phyloP scores from a whole-genome alignment of 2,113 vertebrate genomes.

The Girardinichthys multiradiatus region DNA sequence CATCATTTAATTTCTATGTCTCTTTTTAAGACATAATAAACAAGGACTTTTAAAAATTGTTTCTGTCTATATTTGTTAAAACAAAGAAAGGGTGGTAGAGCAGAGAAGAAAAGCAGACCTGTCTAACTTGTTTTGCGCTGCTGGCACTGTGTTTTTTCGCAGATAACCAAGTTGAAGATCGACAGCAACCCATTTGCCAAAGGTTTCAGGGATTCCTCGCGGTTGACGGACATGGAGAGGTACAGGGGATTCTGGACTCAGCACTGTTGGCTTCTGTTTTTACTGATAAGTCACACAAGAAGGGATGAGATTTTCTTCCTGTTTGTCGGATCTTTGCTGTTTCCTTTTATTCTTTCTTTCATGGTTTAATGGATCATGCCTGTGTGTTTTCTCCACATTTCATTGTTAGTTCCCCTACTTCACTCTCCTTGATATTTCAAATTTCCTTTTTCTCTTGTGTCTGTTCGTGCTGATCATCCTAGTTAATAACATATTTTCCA shows the following conservation, averaged over 20 bases:
- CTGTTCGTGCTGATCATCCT: not conserved
- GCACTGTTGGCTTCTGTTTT: constrained; percentile 53
- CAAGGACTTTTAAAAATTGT: not conserved
- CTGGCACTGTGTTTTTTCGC: constrained; percentile 50
- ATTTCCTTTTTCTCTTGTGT: no score
- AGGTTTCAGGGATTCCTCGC: constrained; percentile 98
- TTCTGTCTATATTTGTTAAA: not conserved
- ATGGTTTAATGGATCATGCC: not conserved
- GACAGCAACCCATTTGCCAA: constrained; percentile 99
- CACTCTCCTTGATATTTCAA: no score
- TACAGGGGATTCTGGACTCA: constrained; percentile 88
- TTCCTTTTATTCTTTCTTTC: not conserved
- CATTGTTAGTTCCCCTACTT: no score
- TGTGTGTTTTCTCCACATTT: no score
- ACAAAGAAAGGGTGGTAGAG: not conserved
- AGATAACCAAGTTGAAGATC: constrained; percentile 99
- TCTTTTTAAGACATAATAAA: not conserved
- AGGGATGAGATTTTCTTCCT: constrained; percentile 20
- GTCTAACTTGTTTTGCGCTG: not conserved
- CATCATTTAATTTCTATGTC: not conserved
- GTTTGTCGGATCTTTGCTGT: not conserved
- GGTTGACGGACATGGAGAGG: constrained; percentile 99
- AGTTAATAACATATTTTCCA: not conserved
- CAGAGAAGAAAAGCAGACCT: not conserved
- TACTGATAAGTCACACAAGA: constrained; percentile 72